phyloP scores from a whole-genome alignment of 2,888 invertebrate genomes.

The Pammene fasciana region DNA sequence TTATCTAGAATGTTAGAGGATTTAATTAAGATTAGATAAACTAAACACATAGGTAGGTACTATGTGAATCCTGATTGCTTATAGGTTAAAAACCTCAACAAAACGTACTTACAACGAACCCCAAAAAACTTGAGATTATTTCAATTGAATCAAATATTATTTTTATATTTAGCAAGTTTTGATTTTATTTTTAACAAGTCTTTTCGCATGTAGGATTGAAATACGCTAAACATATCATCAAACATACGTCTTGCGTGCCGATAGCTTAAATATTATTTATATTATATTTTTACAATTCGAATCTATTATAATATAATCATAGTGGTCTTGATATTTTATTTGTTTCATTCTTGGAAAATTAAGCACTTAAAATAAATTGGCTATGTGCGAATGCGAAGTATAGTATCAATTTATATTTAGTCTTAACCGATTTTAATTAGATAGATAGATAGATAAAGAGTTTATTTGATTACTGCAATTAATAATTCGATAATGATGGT shows the following conservation, averaged over 20 bases:
- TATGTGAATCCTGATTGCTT: not conserved
- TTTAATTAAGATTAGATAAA: not conserved
- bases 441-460: too few species aligned
- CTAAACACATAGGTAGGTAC: not conserved
- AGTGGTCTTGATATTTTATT: not conserved
- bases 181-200: not conserved
- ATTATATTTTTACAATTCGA: not conserved
- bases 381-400: not conserved
- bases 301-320: not conserved
- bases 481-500: not conserved
- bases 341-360: not conserved
- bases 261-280: not conserved
- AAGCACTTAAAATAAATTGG: not conserved
- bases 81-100: not conserved
- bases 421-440: too few species aligned
- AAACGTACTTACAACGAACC: constrained; percentile 7
- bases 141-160: not conserved
- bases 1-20: not conserved
- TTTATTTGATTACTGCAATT: too few species aligned
- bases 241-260: not conserved
- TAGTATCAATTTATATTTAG: too few species aligned
- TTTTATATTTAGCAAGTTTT: constrained; percentile 1
- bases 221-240: not conserved
- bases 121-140: not conserved
- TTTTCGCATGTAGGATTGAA: constrained; percentile 3